Evolutionary conservation across 2,113 vertebrate species (phyloP), one percentile per base, ranked within the genome.

Genomic region (Dipodomys ordii): DNA sequence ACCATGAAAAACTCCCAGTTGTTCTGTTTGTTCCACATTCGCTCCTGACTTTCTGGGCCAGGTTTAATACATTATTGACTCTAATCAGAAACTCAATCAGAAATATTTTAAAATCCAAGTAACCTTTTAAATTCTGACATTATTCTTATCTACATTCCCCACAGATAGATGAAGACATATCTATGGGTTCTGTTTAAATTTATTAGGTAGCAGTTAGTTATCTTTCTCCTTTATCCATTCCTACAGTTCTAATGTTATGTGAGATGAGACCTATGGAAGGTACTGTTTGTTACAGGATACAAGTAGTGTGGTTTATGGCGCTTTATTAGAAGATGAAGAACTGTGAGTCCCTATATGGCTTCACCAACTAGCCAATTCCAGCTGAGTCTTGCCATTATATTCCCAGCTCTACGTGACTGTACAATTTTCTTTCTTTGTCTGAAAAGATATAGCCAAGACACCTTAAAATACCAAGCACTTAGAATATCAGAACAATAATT

Each of bases 401-500:
- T 91, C 72, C 35, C 80, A 93, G 64, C 30, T 86, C 91, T 97
- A 92, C 85, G 83, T 62, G 85, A 96, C 49, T 39, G 82, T 85
- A 95, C 83, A 92, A 68, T 96, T 97, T 97, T 96, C 93, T 94
- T 83, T 95, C 76, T 90, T 74, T 96, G 92, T 96, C 95, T 96
- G 92, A 97, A 97, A 94, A 84, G 90, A 97, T 97, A 91, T 95
- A 94, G 92, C 95, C 82, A 96, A 94, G 96, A 62, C 16, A 19
- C 83, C 93, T 93, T 90, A 92, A 97, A 97, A 95, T 88, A 90
- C 82, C 35, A 83, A 60, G 94, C 80, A 97, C 97, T 97, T 97
- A 94, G 77, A 92, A 87, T 96, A 88, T 97, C 49, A 49, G 49
- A 12, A 49, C 49, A 49, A 81, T 96, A 97, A 96, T 97, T 96